Conservation (phyloP, 2,797 vertebrate genomes). For the Ciconia nigra region DNA sequence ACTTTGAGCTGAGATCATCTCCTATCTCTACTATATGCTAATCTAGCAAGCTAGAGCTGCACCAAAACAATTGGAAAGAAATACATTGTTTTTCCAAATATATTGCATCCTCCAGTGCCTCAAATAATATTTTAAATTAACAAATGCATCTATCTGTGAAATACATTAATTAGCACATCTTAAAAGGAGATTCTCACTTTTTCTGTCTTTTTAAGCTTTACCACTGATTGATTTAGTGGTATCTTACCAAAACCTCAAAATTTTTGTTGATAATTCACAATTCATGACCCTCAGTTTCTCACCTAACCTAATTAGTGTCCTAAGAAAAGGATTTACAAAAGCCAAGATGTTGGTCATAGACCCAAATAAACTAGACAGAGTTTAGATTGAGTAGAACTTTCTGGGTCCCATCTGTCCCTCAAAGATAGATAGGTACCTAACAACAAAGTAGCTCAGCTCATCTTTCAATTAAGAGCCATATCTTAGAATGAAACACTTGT, state of each 20-base stretch:
- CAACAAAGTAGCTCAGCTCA: background rate
- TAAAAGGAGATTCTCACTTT: background rate
- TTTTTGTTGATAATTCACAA: background rate
- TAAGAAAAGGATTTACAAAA: background rate
- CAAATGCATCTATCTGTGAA: background rate
- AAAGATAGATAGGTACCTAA: background rate
- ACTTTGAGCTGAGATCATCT: background rate
- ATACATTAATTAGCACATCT: background rate
- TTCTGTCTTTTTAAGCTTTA: background rate
- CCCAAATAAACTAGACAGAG: background rate
- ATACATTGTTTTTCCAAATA: background rate
- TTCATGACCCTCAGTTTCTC: background rate
- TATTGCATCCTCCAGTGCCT: background rate
- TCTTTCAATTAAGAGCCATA: background rate
- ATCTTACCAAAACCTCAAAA: background rate
- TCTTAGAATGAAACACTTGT: background rate
- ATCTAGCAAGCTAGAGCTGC: background rate
- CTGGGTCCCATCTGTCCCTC: background rate
- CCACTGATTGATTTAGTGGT: background rate
- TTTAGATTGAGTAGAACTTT: background rate
- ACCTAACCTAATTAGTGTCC: background rate
- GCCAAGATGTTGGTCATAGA: background rate
- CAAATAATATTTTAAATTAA: background rate
- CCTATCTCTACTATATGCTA: background rate
- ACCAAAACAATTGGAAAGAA: background rate